Percentiles rank a stretch among this genome's conserved stretches.
These are phyloP conservation scores for Bungarus multicinctus DNA, from an alignment of 2,113 vertebrate genomes.

Conservation along the genomic window DNA sequence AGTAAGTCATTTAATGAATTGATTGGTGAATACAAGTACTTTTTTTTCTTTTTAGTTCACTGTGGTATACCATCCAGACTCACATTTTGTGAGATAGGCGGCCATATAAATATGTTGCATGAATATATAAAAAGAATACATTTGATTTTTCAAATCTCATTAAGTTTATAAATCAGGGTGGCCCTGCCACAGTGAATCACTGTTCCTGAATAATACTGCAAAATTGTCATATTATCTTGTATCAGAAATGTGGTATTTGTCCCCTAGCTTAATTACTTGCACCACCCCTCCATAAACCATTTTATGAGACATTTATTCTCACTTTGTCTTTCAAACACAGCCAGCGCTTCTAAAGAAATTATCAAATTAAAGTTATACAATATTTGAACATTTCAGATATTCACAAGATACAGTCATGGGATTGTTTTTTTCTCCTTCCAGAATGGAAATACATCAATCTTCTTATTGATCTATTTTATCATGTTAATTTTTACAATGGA, in stretches of 20 bases:
- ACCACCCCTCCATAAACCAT: background rate
- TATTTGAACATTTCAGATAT: background rate
- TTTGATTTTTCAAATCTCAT: background rate
- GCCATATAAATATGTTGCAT: background rate
- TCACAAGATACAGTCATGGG: background rate
- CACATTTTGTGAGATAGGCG: background rate
- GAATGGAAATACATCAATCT: background rate
- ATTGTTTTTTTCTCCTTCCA: background rate
- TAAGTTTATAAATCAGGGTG: slow-evolving; percentile 6
- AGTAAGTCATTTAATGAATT: background rate
- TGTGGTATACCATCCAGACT: background rate
- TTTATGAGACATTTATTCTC: background rate
- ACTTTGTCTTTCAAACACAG: background rate
- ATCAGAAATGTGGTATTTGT: background rate
- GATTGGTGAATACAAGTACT: background rate
- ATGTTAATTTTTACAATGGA: background rate
- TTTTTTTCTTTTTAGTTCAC: background rate
- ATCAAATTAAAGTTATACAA: background rate
- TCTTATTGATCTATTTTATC: background rate
- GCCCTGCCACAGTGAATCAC: background rate
- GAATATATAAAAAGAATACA: background rate
- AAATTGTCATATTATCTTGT: background rate
- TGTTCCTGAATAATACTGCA: background rate
- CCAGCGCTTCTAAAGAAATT: background rate
- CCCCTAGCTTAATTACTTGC: background rate